Percentiles rank a stretch among this genome's conserved stretches.
Evolutionary conservation across 2,113 vertebrate genomes (phyloP).

Genomic region (Corythaixoides concolor): DNA sequence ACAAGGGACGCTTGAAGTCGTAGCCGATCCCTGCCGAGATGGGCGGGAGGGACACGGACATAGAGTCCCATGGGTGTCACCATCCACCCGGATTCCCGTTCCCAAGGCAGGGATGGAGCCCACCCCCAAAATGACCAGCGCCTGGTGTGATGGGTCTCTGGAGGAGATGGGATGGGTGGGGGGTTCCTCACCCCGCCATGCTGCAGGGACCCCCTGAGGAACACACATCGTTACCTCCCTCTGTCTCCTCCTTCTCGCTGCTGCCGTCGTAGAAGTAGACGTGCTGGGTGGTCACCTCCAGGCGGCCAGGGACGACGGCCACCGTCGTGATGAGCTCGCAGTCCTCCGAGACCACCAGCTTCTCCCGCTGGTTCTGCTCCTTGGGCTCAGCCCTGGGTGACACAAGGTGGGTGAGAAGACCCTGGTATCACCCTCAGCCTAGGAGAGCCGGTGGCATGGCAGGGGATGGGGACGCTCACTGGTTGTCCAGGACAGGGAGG

Average conservation of each 20-base stretch:
- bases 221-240: slow-evolving; percentile 77
- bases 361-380: slow-evolving; percentile 90
- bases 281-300: slow-evolving; percentile 95
- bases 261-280: slow-evolving; percentile 94
- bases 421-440: rapidly evolving
- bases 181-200: not conserved
- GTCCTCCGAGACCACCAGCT: slow-evolving; percentile 92
- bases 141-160: rapidly evolving
- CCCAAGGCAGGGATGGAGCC: not conserved
- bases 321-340: slow-evolving; percentile 95
- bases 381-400: slow-evolving; percentile 80
- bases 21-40: slow-evolving; percentile 84
- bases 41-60: too few species aligned
- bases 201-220: not conserved
- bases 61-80: rapidly evolving
- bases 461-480: slow-evolving; percentile 76
- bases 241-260: slow-evolving; percentile 91
- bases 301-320: slow-evolving; percentile 85
- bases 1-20: slow-evolving; percentile 91
- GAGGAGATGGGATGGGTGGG: not conserved
- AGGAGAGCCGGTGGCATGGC: rapidly evolving
- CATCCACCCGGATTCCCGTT: rapidly evolving
- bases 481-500: slow-evolving; percentile 79
- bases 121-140: not conserved
- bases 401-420: not conserved